These are phyloP conservation scores for Chaenogobius annularis DNA, from an alignment of 2,113 vertebrate species.

Conservation along the genomic window DNA sequence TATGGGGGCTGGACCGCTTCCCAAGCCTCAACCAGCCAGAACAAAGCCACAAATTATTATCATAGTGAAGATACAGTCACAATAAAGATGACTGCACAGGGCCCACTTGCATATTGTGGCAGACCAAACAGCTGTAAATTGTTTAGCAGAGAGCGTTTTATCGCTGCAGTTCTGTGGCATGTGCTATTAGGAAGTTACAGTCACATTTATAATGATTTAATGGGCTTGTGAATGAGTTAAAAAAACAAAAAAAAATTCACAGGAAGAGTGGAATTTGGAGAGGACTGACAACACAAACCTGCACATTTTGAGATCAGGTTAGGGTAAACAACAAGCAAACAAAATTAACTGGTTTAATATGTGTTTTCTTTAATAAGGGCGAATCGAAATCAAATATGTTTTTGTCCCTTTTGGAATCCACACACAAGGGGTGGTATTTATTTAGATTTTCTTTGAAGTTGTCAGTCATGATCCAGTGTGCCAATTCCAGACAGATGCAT, in stretches of 20 bases:
- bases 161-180: slow-evolving; percentile 3
- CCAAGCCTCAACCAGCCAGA: slow-evolving; percentile 58
- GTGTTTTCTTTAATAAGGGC: no score
- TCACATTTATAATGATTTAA: slow-evolving; percentile 8
- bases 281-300: slow-evolving; percentile 2
- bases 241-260: no score
- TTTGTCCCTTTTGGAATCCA: neutral
- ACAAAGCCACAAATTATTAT: slow-evolving; percentile 71
- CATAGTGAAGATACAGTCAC: slow-evolving; percentile 48
- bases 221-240: neutral
- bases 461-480: no score
- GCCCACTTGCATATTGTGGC: slow-evolving; percentile 27
- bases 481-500: neutral
- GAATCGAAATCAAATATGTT: neutral
- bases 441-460: no score
- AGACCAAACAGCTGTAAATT: slow-evolving; percentile 32
- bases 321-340: neutral
- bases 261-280: slow-evolving; percentile 28
- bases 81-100: slow-evolving; percentile 28
- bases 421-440: neutral
- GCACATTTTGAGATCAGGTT: neutral
- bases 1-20: slow-evolving; percentile 48
- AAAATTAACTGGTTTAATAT: neutral
- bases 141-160: slow-evolving; percentile 18
- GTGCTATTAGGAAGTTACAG: slow-evolving; percentile 22